Evolutionary conservation across 1,140 invertebrate genomes (phyloP).

Genomic region (Carposina sasakii): DNA sequence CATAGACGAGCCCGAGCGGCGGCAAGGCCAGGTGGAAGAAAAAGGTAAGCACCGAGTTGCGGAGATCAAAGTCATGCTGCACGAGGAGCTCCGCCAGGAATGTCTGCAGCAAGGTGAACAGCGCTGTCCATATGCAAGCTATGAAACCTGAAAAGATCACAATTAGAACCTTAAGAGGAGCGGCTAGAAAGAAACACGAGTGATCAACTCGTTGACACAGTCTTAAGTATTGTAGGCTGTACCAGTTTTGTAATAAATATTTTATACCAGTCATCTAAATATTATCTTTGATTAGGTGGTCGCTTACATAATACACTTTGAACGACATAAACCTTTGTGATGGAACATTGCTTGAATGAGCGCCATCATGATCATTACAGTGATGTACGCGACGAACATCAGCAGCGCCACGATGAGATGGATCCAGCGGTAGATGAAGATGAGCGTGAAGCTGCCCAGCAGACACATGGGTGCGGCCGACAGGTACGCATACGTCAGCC

Average conservation of each 20-base stretch:
- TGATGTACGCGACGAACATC: conserved; percentile 37
- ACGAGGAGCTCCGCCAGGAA: conserved; percentile 52
- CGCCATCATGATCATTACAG: conserved; percentile 49
- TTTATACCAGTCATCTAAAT: too few relatives aligned
- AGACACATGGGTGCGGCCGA: conserved; percentile 43
- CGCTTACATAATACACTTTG: not conserved
- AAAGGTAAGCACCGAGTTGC: conserved; percentile 24
- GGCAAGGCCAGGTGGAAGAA: conserved; percentile 39
- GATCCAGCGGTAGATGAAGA: conserved; percentile 56
- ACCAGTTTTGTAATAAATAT: too few relatives aligned
- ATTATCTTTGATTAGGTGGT: too few relatives aligned
- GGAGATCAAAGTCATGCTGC: conserved; percentile 40
- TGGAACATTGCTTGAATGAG: conserved; percentile 56
- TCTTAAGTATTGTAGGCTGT: too few relatives aligned
- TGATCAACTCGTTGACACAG: too few relatives aligned
- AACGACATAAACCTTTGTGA: conserved; percentile 32
- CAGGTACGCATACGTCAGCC: conserved; percentile 46
- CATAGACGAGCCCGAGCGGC: conserved; percentile 48
- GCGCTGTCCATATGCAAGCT: conserved; percentile 41
- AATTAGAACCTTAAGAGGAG: too few relatives aligned
- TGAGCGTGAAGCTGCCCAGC: conserved; percentile 40
- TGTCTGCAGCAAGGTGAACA: conserved; percentile 48
- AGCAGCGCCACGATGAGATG: conserved; percentile 38
- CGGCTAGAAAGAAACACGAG: too few relatives aligned
- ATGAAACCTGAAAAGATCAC: conserved; percentile 32